A percentile compares a stretch with the other conserved stretches of the same genome.
Evolutionary conservation across 1,140 invertebrate species (phyloP).

Genomic region (Drosophila suzukii): DNA sequence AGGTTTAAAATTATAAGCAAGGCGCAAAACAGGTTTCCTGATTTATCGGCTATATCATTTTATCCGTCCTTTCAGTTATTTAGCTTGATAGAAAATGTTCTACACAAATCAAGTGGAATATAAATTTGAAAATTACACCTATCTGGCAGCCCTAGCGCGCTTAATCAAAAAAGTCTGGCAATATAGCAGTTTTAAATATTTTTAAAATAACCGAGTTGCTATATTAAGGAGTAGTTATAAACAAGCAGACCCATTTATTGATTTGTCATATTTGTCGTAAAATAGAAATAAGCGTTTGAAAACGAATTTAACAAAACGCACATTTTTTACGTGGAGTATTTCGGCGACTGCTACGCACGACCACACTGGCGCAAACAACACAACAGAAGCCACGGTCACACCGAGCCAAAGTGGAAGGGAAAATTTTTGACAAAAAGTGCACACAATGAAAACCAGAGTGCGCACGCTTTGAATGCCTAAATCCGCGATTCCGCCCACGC

Average conservation of each 20-base stretch:
- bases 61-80: not conserved
- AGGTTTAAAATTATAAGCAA: constrained; percentile 21
- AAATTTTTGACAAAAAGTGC: constrained; percentile 31
- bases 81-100: not conserved
- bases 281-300: not conserved
- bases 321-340: not conserved
- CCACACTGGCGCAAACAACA: constrained; percentile 29
- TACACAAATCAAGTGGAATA: not conserved
- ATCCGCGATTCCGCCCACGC: constrained; percentile 1
- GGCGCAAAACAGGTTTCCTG: no score
- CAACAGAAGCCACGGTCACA: constrained; percentile 24
- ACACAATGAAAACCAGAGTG: constrained; percentile 34
- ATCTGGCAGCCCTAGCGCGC: not conserved
- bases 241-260: not conserved
- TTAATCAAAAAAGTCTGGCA: not conserved
- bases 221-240: not conserved
- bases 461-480: constrained; percentile 9
- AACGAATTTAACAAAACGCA: not conserved
- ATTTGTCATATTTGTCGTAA: no score
- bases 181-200: not conserved
- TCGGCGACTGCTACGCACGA: not conserved
- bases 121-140: not conserved
- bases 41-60: no score
- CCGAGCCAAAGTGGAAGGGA: constrained; percentile 24
- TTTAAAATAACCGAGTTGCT: not conserved